These are phyloP conservation scores for Alcis repandata DNA, from an alignment of 2,888 invertebrate genomes.

Conservation along the genomic window DNA sequence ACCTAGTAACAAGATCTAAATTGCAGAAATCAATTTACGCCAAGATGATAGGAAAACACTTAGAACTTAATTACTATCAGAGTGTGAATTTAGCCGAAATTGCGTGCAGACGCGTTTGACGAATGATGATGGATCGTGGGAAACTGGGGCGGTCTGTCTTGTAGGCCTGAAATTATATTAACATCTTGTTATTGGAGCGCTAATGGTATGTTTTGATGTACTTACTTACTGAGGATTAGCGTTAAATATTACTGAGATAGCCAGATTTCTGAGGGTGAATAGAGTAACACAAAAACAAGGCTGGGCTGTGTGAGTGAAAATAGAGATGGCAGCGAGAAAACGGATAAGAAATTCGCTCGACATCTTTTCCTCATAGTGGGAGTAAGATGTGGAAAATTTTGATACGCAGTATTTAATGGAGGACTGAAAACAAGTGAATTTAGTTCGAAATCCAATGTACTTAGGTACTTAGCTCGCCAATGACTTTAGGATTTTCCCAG, in stretches of 20 bases:
- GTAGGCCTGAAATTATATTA: constrained; percentile 46
- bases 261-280: background rate
- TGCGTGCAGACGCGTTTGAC: constrained; percentile 55
- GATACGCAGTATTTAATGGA: too few relatives aligned
- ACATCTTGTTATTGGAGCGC: constrained; percentile 31
- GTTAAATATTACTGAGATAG: background rate
- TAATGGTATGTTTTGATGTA: constrained; percentile 20
- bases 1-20: constrained; percentile 16
- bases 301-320: too few relatives aligned
- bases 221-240: background rate
- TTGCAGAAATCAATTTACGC: constrained; percentile 36
- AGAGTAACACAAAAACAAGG: background rate
- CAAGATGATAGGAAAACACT: constrained; percentile 40
- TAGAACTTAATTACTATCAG: constrained; percentile 52
- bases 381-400: too few relatives aligned
- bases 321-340: too few relatives aligned
- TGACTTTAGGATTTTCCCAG: too few relatives aligned
- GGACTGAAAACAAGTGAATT: too few relatives aligned
- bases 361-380: too few relatives aligned
- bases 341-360: too few relatives aligned
- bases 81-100: constrained; percentile 52
- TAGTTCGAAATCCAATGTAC: background rate
- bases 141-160: constrained; percentile 44
- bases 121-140: constrained; percentile 65
- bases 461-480: background rate